Evolutionary conservation across 2,888 invertebrate species (phyloP), one percentile per base, ranked within the genome.

Genomic region (Serrognathus titanus): DNA sequence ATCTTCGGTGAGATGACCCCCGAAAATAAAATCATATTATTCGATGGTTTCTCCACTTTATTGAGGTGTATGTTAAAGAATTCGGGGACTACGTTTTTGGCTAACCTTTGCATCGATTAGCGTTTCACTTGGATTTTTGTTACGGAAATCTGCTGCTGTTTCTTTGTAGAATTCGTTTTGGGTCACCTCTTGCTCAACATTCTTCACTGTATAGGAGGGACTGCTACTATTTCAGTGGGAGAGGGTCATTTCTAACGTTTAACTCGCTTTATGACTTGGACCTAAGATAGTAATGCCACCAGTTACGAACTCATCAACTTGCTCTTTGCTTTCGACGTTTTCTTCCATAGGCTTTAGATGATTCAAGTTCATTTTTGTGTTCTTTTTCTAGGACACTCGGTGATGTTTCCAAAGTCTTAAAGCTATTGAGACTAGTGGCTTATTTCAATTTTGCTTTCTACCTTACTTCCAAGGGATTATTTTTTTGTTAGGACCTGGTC

Each of bases 51-150:
- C 78, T 89, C 88, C 5, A 89, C 86, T 71, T 85, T 85, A 70
- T 88, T 87, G 46, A 89, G 69, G 72, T 89, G 88, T 55, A 87
- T 85, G 68, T 86, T 85, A 60, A 88, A 76, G 70, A 88, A 88
- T 71, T 89, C 88, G 0, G 88, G 87, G 10, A 87, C 79, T 13
- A 61, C 55, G 46, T 66, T 69, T 11, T 63, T 63, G 41, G 61
- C 48, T 9, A 64, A 61, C 38, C 67, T 74, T 77, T 70, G 69
- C 63, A 80, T 81, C 45, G 67, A 61, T 67, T 83, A 83, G 64
- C 79, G 80, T 71, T 83, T 83, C 47, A 83, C 78, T 66, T 83
- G 81, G 48, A 83, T 83, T 11, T 83, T 83, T 7, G 83, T 83
- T 48, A 83, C 78, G 43, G 82, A 83, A 59, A 75, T 77, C 60